These are phyloP conservation scores for Numenius arquata DNA, from an alignment of 2,113 vertebrate species.

Conservation along the genomic window DNA sequence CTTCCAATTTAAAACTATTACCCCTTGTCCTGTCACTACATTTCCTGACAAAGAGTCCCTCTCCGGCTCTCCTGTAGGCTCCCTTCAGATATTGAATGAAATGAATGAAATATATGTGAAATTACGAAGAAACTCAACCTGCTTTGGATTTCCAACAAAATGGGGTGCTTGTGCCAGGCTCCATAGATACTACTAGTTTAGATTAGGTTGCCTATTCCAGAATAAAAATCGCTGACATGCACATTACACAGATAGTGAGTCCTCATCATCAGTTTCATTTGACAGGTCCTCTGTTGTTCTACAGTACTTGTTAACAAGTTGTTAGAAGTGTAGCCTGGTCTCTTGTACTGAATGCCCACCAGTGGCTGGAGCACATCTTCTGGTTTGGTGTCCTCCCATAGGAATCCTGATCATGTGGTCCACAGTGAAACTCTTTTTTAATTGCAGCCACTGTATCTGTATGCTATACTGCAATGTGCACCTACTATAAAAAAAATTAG, in stretches of 20 bases:
- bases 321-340: not conserved
- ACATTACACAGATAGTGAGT: not conserved
- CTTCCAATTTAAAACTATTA: too few relatives aligned
- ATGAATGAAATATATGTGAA: too few relatives aligned
- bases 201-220: not conserved
- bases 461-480: not conserved
- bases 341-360: not conserved
- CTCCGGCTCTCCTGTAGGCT: too few relatives aligned
- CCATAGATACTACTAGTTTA: not conserved
- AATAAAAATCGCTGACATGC: not conserved
- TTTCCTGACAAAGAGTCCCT: too few relatives aligned
- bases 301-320: not conserved
- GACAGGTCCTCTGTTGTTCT: not conserved
- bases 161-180: not conserved
- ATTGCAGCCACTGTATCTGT: not conserved
- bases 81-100: too few relatives aligned
- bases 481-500: not conserved
- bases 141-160: not conserved
- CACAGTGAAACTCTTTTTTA: not conserved
- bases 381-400: not conserved
- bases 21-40: too few relatives aligned
- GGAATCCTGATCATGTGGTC: not conserved
- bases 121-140: not conserved
- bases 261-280: not conserved
- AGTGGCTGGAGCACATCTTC: not conserved